phyloP scores from a whole-genome alignment of 2,888 invertebrate species.

The Ctena decussata region DNA sequence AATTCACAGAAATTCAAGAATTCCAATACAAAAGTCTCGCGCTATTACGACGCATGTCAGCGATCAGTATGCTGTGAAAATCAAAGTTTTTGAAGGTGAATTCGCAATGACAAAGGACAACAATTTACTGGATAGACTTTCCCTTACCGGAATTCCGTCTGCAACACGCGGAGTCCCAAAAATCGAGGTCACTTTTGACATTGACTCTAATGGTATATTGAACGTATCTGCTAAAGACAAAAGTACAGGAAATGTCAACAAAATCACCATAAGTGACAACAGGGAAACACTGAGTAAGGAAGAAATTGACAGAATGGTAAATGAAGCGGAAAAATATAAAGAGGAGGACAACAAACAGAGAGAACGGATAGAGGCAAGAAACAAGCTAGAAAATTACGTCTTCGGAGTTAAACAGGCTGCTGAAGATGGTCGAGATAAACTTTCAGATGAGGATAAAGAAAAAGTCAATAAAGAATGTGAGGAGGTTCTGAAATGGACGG shows the following conservation, averaged over 20 bases:
- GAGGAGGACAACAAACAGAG: conserved; percentile 84
- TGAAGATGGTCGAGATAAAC: conserved; percentile 87
- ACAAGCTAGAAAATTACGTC: conserved; percentile 79
- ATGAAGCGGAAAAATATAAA: conserved; percentile 82
- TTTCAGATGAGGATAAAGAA: conserved; percentile 91
- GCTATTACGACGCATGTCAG: conserved; percentile 95
- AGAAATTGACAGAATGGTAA: conserved; percentile 92
- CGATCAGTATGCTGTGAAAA: conserved; percentile 90
- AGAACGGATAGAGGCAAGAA: conserved; percentile 76
- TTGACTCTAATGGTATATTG: conserved; percentile 95
- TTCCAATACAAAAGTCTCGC: conserved; percentile 82
- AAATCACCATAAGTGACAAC: conserved; percentile 95
- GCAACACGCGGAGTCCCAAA: conserved; percentile 83
- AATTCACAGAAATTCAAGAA: conserved; percentile 80
- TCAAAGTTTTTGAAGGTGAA: conserved; percentile 94
- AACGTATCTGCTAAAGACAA: conserved; percentile 89
- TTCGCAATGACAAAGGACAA: conserved; percentile 98
- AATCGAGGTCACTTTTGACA: conserved; percentile 91
- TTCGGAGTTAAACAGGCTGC: conserved; percentile 88
- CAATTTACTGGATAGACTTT: conserved; percentile 88
- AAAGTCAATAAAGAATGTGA: conserved; percentile 88
- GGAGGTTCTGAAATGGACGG: conserved; percentile 93
- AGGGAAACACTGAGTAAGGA: conserved; percentile 94
- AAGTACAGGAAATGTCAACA: conserved; percentile 93
- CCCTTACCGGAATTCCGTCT: conserved; percentile 82